phyloP scores from a whole-genome alignment of 2,113 vertebrate species.

The Actinemys pallida region DNA sequence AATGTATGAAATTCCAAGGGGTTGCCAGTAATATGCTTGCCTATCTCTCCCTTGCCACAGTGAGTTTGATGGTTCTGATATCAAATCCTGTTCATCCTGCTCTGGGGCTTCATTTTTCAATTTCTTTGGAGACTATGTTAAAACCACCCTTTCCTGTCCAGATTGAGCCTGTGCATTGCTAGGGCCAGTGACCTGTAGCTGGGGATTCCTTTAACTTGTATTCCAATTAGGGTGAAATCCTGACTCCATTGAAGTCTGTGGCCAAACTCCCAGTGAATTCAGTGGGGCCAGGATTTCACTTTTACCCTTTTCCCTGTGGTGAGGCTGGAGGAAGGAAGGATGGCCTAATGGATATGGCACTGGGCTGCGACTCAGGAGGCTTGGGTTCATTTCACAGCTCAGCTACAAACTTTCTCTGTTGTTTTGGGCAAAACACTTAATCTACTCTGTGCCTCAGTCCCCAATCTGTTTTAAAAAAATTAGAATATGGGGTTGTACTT shows the following conservation, averaged over 20 bases:
- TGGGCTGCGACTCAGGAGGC: not conserved
- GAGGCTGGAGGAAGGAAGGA: not conserved
- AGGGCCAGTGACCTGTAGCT: not conserved
- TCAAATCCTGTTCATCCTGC: not conserved
- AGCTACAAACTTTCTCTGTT: not conserved
- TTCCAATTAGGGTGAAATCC: not conserved
- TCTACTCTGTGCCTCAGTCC: not conserved
- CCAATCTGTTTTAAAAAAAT: not conserved
- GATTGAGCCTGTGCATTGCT: not conserved
- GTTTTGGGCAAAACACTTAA: not conserved
- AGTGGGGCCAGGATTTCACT: not conserved
- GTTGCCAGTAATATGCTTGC: not conserved
- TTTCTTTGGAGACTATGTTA: not conserved
- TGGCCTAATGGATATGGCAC: not conserved
- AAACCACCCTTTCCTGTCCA: not conserved
- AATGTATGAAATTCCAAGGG: not conserved
- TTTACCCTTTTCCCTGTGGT: not conserved
- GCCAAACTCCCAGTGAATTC: not conserved
- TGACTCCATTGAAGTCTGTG: not conserved
- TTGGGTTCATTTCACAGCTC: not conserved
- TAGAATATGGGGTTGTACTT: not conserved
- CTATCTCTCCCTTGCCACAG: not conserved
- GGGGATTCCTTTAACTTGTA: fast-evolving
- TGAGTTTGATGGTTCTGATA: not conserved
- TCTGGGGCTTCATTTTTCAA: not conserved